phyloP scores from a whole-genome alignment of 2,888 invertebrate genomes.

The Seira musarum region DNA sequence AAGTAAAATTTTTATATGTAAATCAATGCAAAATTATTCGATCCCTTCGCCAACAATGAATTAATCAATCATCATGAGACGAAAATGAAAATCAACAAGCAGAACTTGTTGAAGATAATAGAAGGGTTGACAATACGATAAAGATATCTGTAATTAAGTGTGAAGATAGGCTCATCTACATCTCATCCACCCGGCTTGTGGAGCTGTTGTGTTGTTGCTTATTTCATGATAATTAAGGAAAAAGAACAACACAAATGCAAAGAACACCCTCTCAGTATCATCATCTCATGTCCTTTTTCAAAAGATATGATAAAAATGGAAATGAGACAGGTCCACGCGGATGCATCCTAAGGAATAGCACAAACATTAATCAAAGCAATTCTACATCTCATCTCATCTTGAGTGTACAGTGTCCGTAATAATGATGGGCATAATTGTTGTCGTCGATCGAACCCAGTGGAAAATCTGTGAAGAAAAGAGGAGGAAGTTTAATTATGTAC shows the following conservation, averaged over 20 bases:
- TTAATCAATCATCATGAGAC: conserved; percentile 44
- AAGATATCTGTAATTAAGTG: conserved; percentile 48
- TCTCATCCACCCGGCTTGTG: conserved; percentile 7
- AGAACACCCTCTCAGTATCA: neutral
- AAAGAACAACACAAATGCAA: neutral
- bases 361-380: conserved; percentile 6
- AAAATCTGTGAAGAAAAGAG: neutral
- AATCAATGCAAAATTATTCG: conserved; percentile 22
- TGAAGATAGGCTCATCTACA: conserved; percentile 29
- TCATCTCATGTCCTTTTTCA: conserved; percentile 25
- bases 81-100: conserved; percentile 15
- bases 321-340: conserved; percentile 29
- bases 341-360: neutral
- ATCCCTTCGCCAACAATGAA: conserved; percentile 24
- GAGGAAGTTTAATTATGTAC: conserved; percentile 5
- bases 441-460: neutral
- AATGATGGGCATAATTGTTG: conserved; percentile 9
- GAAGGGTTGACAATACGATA: conserved; percentile 37
- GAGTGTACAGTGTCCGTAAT: conserved; percentile 3
- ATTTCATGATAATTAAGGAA: conserved; percentile 12
- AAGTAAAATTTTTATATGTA: neutral
- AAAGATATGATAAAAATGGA: conserved; percentile 42
- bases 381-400: neutral
- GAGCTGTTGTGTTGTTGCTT: conserved; percentile 8
- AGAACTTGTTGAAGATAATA: conserved; percentile 31